These are phyloP conservation scores for Leptopterna dolabrata DNA, from an alignment of 2,888 invertebrate genomes.

Conservation along the genomic window DNA sequence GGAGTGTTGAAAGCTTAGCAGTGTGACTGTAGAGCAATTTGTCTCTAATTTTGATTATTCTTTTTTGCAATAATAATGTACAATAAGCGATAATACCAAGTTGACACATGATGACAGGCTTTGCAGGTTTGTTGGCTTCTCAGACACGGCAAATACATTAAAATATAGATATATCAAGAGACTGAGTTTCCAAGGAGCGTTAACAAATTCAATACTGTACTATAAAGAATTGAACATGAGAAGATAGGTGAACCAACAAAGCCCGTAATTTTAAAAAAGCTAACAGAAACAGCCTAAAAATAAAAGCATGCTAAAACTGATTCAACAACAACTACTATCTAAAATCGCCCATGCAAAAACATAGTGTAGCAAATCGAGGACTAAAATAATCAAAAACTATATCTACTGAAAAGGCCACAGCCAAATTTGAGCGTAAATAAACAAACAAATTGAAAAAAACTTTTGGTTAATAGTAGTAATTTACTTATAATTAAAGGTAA, in stretches of 20 bases:
- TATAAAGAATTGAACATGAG: too few species aligned
- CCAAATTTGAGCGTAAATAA: background rate
- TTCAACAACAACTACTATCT: background rate
- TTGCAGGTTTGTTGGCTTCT: too few species aligned
- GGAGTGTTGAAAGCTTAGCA: background rate
- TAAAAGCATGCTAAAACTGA: background rate
- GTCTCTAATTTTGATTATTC: background rate
- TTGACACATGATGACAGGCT: too few species aligned
- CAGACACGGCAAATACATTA: too few species aligned
- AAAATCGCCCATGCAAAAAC: background rate
- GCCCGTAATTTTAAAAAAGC: background rate
- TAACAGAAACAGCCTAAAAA: constrained; percentile 57
- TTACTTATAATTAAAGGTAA: constrained; percentile 6
- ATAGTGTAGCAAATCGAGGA: background rate
- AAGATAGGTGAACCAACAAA: background rate
- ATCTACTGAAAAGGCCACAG: background rate
- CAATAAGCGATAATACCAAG: background rate
- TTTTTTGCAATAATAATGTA: background rate
- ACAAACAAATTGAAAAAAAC: background rate
- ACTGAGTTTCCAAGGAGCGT: too few species aligned
- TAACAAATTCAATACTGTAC: too few species aligned
- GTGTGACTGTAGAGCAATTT: background rate
- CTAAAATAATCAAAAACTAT: background rate
- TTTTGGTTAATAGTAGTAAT: background rate
- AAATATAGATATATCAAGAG: too few species aligned